Base-by-base conservation (phyloP, 2,888 invertebrate species). In the Tetanocera ferruginea region DNA sequence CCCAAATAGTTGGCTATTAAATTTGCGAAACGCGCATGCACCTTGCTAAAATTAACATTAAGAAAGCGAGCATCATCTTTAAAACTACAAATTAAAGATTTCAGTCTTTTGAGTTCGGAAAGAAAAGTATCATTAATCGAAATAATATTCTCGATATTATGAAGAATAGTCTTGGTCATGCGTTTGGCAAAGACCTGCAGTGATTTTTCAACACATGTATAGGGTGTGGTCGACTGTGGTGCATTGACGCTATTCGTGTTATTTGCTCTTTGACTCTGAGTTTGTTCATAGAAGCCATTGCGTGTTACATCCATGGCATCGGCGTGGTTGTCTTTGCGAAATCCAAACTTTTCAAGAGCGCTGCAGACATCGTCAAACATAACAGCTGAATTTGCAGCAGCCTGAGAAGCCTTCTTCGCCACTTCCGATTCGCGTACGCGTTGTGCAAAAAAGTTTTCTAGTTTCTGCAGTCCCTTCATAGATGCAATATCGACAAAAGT, bases 401-500 rank as follows among this genome's bases (percentile, higher is more conserved):
- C 76, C 34, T 81, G 76, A 2, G 70, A 14, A 17, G 79, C 76
- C 23, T 82, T 81, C 66, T 82, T 82, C 34, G 66, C 79, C 75
- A 72, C 76, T 31, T 79, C 82, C 19, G 81, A 79, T 31, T 83
- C 80, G 0, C 78, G 79, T 11, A 79, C 51, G 3, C 81, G 80
- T 60, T 85, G 79, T 1, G 81, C 73, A 31, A 98, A 90, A 90
- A 95, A 95, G 64, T 91, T 91, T 87, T 98, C 97, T 11, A 98
- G 89, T 60, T 93, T 90, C 0, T 89, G 85, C 9, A 98, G 91
- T 0, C 98, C 98, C 76, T 95, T 94, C 0, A 90, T 86, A 0
- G 94, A 92, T 0, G 94, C 90, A 6, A 98, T 91, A 88, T 98
- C 95, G 0, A 95, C 92, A 88, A 95, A 97, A 1, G 93, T 92